Evolutionary conservation across 2,888 invertebrate species (phyloP).

Genomic region (Nephrotoma flavescens): DNA sequence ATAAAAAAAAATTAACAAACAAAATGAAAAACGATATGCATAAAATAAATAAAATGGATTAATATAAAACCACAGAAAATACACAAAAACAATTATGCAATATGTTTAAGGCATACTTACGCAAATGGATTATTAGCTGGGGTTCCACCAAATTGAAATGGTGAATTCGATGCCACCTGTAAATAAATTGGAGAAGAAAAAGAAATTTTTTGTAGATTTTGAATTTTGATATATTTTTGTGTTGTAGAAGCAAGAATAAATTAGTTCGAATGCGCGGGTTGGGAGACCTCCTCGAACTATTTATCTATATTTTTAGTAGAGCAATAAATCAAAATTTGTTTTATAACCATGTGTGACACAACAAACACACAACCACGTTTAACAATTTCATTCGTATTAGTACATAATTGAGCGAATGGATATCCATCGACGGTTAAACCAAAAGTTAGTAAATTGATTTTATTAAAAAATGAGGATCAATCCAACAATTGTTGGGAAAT

Average conservation of each 20-base stretch:
- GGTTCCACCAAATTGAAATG: slow-evolving; percentile 31
- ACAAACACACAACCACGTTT: too few species aligned
- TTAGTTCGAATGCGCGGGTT: background rate
- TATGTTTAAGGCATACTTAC: slow-evolving; percentile 22
- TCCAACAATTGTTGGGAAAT: too few species aligned
- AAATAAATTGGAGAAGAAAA: slow-evolving; percentile 11
- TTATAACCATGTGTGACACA: too few species aligned
- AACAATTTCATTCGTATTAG: too few species aligned
- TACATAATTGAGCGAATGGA: too few species aligned
- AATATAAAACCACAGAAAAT: background rate
- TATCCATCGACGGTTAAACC: too few species aligned
- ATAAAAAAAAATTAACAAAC: background rate
- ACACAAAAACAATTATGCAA: background rate
- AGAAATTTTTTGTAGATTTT: slow-evolving; percentile 14
- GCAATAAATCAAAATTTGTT: too few species aligned
- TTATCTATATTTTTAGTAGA: background rate
- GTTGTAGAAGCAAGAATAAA: background rate
- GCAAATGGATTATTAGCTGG: slow-evolving; percentile 29
- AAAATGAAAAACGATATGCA: background rate
- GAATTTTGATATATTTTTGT: slow-evolving; percentile 1
- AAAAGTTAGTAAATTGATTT: too few species aligned
- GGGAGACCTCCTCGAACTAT: background rate
- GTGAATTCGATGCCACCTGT: slow-evolving; percentile 26
- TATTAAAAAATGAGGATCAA: too few species aligned
- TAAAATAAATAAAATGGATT: background rate